Evolutionary conservation across 2,797 vertebrate species (phyloP), one percentile per base, ranked within the genome.

Genomic region (Notoglanidium macrostoma): DNA sequence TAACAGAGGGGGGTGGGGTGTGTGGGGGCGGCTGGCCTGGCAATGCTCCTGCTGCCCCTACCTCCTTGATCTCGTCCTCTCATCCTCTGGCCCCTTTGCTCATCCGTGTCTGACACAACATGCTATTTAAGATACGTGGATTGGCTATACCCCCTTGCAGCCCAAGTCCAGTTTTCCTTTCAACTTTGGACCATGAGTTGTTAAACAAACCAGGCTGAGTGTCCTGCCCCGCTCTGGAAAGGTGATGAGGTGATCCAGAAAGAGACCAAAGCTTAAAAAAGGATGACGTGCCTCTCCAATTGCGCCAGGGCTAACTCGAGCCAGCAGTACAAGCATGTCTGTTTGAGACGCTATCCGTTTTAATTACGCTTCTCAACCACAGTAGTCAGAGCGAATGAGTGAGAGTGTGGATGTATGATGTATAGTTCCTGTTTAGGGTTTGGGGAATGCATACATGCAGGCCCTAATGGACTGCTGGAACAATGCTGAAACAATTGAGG

Each of bases 211-310:
- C 93, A 92, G 93, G 84, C 93, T 87, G 92, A 21, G 89, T 90
- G 17, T 90, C 54, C 91, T 92, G 85, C 78, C 68, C 0, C 85
- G 55, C 68, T 54, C 90, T 91, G 89, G 1, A 51, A 67, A 44
- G 93, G 91, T 93, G 93, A 95, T 94, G 95, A 95, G 94, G 94
- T 95, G 95, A 93, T 92, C 63, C 89, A 95, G 95, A 95, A 92
- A 89, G 82, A 94, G 91, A 92, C 84, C 94, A 96, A 94, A 93
- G 87, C 32, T 83, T 49, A 51, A 84, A 40, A 59, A 77, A 70
- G 40, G 59, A 83, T 55, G 29, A 70, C 0, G 19, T 12, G 3
- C 15, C 14, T 32, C 23, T 8, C 35, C 29, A 11, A 49, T 63
- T 51, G 32, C 10, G 1, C 73, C 67, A 81, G 49, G 85, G 21